Evolutionary conservation across 2,797 vertebrate species (phyloP).

Genomic region (Mionectes olivaceus): DNA sequence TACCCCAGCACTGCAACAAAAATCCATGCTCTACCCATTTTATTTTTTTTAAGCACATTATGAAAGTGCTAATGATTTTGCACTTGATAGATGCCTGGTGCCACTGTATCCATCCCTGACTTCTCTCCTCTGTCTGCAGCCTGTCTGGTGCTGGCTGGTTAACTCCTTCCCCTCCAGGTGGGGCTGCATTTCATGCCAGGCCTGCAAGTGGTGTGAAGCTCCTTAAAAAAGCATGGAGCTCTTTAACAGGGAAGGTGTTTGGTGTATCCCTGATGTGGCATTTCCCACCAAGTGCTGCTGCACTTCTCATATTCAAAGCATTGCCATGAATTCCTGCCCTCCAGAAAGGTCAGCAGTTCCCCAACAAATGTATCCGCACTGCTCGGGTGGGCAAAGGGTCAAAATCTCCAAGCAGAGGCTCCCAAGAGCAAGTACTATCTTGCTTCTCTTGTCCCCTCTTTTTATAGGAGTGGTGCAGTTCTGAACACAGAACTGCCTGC

Average conservation of each 20-base stretch:
- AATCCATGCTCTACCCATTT: background rate
- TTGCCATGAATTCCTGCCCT: background rate
- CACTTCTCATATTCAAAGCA: background rate
- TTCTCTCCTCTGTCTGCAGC: background rate
- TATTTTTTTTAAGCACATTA: background rate
- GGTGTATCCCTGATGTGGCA: background rate
- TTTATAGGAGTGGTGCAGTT: background rate
- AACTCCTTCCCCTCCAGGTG: constrained; percentile 1
- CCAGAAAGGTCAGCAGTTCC: background rate
- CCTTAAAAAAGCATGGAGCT: rapidly evolving
- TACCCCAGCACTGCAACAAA: background rate
- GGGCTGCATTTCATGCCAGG: background rate
- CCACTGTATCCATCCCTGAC: background rate
- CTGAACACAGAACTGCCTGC: background rate
- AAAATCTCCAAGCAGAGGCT: background rate
- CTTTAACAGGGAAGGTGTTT: background rate
- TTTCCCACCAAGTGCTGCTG: background rate
- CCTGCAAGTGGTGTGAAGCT: background rate
- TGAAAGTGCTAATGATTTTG: background rate
- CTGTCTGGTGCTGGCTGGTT: background rate
- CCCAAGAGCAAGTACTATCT: background rate
- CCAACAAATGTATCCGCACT: background rate
- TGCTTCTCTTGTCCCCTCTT: background rate
- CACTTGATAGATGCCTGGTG: background rate
- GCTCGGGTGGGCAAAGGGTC: background rate